phyloP scores from a whole-genome alignment of 2,888 invertebrate species.

The Netelia fuscicornis region DNA sequence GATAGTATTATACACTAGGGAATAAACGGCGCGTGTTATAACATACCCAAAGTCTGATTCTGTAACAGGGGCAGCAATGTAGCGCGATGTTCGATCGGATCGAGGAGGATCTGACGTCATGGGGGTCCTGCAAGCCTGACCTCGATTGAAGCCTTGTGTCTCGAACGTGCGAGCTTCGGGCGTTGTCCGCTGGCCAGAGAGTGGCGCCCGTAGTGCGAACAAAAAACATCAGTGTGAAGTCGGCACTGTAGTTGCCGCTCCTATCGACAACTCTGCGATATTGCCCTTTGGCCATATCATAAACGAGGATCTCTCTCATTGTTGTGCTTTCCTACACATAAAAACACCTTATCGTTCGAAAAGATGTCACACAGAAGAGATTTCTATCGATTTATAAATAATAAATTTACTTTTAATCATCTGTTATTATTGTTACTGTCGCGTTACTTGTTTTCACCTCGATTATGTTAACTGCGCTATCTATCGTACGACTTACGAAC shows the following conservation, averaged over 20 bases:
- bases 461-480: background rate
- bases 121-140: constrained; percentile 69
- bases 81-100: constrained; percentile 66
- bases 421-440: constrained; percentile 13
- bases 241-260: background rate
- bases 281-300: constrained; percentile 29
- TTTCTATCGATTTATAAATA: constrained; percentile 58
- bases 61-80: constrained; percentile 50
- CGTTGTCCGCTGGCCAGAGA: constrained; percentile 37
- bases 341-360: constrained; percentile 46
- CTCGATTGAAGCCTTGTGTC: constrained; percentile 67
- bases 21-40: constrained; percentile 6
- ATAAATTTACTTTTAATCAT: constrained; percentile 57
- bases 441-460: constrained; percentile 25
- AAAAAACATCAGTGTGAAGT: background rate
- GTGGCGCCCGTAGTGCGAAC: background rate
- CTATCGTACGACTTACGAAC: background rate
- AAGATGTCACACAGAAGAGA: constrained; percentile 24
- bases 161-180: constrained; percentile 40
- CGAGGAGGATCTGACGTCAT: constrained; percentile 68
- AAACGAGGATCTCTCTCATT: constrained; percentile 41
- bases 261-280: constrained; percentile 4
- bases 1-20: constrained; percentile 15
- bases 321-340: constrained; percentile 26
- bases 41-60: constrained; percentile 15